A percentile compares a stretch with the other conserved stretches of the same genome.
These are phyloP conservation scores for Labroides dimidiatus DNA, from an alignment of 2,797 vertebrate species.

Conservation along the genomic window DNA sequence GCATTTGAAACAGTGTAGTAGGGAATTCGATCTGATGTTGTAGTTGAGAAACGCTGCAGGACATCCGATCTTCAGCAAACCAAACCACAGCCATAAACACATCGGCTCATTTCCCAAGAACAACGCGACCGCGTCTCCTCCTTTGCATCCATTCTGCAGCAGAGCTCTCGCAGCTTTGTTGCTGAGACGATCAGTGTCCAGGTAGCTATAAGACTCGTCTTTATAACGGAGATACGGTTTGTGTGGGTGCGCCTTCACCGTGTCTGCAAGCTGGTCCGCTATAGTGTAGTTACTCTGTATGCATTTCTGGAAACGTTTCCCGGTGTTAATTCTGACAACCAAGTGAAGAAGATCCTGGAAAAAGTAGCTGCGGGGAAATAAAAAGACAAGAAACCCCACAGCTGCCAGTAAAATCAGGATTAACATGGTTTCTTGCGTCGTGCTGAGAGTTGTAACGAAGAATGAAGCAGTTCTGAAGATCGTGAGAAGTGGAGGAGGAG, in stretches of 20 bases:
- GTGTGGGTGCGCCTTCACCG: slow-evolving; percentile 67
- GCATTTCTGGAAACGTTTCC: not conserved
- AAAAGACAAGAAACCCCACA: not conserved
- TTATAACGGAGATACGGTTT: slow-evolving; percentile 80
- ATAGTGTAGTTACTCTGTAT: slow-evolving; percentile 60
- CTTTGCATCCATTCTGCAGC: slow-evolving; percentile 53
- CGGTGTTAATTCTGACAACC: rapidly evolving
- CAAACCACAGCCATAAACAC: slow-evolving; percentile 86
- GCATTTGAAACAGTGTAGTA: slow-evolving; percentile 84
- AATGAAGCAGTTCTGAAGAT: not conserved
- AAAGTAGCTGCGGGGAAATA: slow-evolving; percentile 41
- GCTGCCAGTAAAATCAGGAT: not conserved
- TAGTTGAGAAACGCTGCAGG: slow-evolving; percentile 84
- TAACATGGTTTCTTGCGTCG: slow-evolving; percentile 19
- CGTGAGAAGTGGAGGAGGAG: not conserved
- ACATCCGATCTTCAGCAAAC: slow-evolving; percentile 85
- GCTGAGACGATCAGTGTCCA: slow-evolving; percentile 81
- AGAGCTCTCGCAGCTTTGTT: slow-evolving; percentile 81
- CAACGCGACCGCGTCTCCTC: slow-evolving; percentile 84
- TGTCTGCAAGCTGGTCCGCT: slow-evolving; percentile 71
- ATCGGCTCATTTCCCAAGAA: slow-evolving; percentile 82
- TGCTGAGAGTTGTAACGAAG: not conserved
- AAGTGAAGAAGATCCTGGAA: slow-evolving; percentile 48
- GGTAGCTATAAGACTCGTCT: slow-evolving; percentile 75
- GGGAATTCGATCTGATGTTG: slow-evolving; percentile 81